Percentiles rank a stretch among this genome's conserved stretches.
Evolutionary conservation across 2,113 vertebrate genomes (phyloP).

Genomic region (Eclectus roratus): DNA sequence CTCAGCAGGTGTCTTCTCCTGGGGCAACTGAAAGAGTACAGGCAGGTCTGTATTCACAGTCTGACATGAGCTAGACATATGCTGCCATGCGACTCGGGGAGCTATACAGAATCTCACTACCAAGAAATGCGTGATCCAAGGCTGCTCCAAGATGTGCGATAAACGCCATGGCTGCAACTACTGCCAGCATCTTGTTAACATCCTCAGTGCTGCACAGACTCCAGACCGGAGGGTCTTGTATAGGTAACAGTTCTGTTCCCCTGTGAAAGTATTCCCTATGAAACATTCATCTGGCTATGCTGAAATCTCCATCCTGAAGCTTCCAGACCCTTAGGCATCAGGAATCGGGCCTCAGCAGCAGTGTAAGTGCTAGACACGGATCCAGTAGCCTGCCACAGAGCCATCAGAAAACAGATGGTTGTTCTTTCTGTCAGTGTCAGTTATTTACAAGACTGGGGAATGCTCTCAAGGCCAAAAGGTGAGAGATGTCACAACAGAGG

Average conservation of each 20-base stretch:
- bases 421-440: background rate
- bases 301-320: background rate
- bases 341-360: background rate
- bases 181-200: background rate
- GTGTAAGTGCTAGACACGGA: background rate
- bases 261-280: background rate
- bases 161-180: accelerated
- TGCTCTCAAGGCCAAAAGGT: background rate
- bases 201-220: background rate
- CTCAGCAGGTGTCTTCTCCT: background rate
- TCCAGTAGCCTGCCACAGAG: background rate
- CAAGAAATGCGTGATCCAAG: background rate
- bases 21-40: background rate
- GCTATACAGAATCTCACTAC: background rate
- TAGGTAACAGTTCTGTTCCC: background rate
- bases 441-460: background rate
- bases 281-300: background rate
- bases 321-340: background rate
- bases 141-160: background rate
- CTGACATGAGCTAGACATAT: background rate
- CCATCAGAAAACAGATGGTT: background rate
- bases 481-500: background rate
- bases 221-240: background rate
- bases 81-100: background rate
- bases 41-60: background rate